Evolutionary conservation across 2,888 invertebrate species (phyloP).

Genomic region (Saturnia pavonia): DNA sequence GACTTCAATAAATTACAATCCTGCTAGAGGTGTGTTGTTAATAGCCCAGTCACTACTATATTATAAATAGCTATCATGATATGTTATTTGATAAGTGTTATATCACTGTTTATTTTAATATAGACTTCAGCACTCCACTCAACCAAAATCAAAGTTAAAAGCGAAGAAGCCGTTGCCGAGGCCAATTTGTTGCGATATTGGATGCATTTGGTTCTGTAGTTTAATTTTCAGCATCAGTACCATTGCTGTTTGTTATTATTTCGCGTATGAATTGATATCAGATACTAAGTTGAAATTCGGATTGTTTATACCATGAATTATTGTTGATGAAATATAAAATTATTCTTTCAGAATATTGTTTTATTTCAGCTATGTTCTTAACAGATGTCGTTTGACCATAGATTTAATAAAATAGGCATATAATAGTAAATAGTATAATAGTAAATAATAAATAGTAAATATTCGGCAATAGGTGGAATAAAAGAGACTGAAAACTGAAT

Average conservation of each 20-base stretch:
- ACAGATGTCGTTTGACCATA: neutral
- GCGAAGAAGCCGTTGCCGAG: slow-evolving; percentile 33
- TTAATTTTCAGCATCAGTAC: slow-evolving; percentile 51
- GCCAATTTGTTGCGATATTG: slow-evolving; percentile 57
- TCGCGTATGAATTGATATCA: slow-evolving; percentile 57
- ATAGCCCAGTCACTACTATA: too few species aligned
- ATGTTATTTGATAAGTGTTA: neutral
- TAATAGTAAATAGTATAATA: too few species aligned
- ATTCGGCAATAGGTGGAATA: too few species aligned
- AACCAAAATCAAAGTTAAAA: neutral
- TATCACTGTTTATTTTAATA: neutral
- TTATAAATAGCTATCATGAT: too few species aligned
- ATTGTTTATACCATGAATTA: slow-evolving; percentile 50
- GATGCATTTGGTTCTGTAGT: slow-evolving; percentile 63
- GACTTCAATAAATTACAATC: too few species aligned
- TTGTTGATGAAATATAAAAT: neutral
- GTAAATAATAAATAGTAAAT: too few species aligned
- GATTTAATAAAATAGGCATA: too few species aligned
- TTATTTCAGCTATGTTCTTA: neutral
- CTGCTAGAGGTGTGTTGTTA: too few species aligned
- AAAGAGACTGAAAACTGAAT: too few species aligned
- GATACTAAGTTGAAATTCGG: slow-evolving; percentile 67
- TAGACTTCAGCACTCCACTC: slow-evolving; percentile 15
- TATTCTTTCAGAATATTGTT: neutral
- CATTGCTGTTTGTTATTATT: slow-evolving; percentile 62